Evolutionary conservation across 2,888 invertebrate genomes (phyloP).

Genomic region (Gonocerus acuteangulatus): DNA sequence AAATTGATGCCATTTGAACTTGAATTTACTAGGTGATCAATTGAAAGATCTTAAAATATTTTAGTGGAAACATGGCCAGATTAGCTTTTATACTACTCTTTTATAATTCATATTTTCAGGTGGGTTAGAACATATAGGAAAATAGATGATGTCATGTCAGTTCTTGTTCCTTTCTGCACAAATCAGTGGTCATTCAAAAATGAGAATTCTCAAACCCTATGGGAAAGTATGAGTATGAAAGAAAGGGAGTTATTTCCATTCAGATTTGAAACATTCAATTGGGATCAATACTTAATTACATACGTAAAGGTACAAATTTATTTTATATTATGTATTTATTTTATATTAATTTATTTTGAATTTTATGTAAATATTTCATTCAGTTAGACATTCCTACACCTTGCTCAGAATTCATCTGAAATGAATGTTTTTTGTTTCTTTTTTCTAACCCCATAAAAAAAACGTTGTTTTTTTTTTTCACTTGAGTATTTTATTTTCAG

Average conservation of each 20-base stretch:
- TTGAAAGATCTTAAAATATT: no score
- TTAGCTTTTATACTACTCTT: no score
- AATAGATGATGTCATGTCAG: slow-evolving; percentile 1
- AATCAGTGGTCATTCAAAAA: not conserved
- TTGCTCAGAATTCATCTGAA: not conserved
- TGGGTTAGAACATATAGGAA: slow-evolving; percentile 2
- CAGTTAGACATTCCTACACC: no score
- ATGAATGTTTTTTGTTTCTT: not conserved
- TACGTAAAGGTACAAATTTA: slow-evolving; percentile 1
- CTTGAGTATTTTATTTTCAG: no score
- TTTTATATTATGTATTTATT: not conserved
- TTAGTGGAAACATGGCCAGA: no score
- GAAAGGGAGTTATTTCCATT: slow-evolving; percentile 12
- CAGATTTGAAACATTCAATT: not conserved
- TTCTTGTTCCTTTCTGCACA: slow-evolving; percentile 4
- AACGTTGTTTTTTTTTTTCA: no score
- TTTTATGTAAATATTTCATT: no score
- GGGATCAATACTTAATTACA: not conserved
- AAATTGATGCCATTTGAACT: no score
- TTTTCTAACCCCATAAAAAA: no score
- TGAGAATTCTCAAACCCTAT: slow-evolving; percentile 4
- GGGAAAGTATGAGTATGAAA: slow-evolving; percentile 4
- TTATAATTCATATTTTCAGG: no score
- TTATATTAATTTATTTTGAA: not conserved
- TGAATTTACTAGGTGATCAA: no score